These are phyloP conservation scores for Augochlora pura DNA, from an alignment of 1,140 invertebrate genomes.

Conservation along the genomic window DNA sequence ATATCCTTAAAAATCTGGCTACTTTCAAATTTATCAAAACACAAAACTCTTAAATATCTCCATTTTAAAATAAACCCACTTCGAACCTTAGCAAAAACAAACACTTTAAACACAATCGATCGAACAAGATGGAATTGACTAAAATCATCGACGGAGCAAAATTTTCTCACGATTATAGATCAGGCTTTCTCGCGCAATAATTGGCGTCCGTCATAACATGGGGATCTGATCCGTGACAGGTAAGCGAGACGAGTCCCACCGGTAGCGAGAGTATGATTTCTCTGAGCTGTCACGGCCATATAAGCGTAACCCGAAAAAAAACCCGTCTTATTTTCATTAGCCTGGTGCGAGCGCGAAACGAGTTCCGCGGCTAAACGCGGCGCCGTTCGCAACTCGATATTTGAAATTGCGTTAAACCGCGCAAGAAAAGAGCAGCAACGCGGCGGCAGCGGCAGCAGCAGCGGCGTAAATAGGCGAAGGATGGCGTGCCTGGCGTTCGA, in stretches of 20 bases:
- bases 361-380: not conserved
- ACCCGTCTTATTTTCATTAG: not conserved
- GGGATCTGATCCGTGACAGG: not conserved
- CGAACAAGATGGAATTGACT: too few species aligned
- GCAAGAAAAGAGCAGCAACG: too few species aligned
- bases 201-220: not conserved
- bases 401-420: not conserved
- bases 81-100: too few species aligned
- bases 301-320: not conserved
- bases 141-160: not conserved
- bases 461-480: not conserved
- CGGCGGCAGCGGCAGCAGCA: too few species aligned
- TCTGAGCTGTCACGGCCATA: not conserved
- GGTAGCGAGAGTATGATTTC: not conserved
- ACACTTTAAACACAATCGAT: too few species aligned
- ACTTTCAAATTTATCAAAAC: too few species aligned
- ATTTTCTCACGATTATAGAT: not conserved
- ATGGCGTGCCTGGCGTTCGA: not conserved
- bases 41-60: too few species aligned
- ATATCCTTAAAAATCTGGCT: too few species aligned
- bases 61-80: too few species aligned
- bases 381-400: not conserved
- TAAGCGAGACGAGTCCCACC: not conserved
- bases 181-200: not conserved
- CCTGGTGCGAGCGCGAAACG: not conserved